These are phyloP conservation scores for Anguilla obscura DNA, from an alignment of 2,797 vertebrate species.

Conservation along the genomic window DNA sequence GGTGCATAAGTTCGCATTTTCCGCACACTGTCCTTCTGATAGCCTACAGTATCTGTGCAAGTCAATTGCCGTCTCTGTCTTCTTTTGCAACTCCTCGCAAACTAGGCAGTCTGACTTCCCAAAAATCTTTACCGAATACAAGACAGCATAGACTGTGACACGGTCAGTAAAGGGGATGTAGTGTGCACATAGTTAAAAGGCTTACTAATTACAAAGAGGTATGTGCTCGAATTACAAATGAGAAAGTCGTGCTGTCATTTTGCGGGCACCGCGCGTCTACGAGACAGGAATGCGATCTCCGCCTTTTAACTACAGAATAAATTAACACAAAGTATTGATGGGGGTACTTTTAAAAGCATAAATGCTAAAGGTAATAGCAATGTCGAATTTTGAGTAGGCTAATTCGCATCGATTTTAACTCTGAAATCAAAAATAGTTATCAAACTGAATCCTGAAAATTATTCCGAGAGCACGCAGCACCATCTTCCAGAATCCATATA, in stretches of 20 bases:
- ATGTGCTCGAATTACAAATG: slow-evolving; percentile 13
- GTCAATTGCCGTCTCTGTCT: not conserved
- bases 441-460: not conserved
- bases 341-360: not conserved
- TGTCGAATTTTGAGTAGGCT: not conserved
- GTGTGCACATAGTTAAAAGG: not conserved
- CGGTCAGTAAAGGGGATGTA: not conserved
- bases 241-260: slow-evolving; percentile 17
- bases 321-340: not conserved
- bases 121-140: not conserved
- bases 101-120: not conserved
- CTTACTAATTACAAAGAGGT: not conserved
- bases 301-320: not conserved
- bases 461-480: not conserved
- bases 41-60: not conserved
- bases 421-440: not conserved
- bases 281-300: not conserved
- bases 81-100: not conserved
- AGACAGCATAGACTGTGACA: not conserved
- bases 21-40: not conserved
- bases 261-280: not conserved
- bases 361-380: not conserved
- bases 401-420: not conserved
- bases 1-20: not conserved
- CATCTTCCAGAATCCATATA: not conserved